These are phyloP conservation scores for Drosophila ercepeae DNA, from an alignment of 1,140 invertebrate genomes.

Conservation along the genomic window DNA sequence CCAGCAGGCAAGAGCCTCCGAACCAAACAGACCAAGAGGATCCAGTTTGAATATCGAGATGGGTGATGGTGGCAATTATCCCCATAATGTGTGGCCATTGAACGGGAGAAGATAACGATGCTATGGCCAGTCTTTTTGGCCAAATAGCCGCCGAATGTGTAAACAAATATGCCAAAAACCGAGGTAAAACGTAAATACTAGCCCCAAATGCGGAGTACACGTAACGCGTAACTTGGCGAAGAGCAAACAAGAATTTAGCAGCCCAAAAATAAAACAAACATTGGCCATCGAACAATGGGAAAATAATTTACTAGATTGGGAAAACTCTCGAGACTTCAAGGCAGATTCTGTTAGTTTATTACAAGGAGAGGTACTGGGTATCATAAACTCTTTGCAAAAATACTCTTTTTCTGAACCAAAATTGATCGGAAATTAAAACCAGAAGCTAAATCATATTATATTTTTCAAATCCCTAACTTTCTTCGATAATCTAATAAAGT, in stretches of 20 bases:
- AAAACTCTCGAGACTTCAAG: too few relatives aligned
- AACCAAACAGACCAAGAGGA: conserved; percentile 8
- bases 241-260: conserved; percentile 2
- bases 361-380: too few relatives aligned
- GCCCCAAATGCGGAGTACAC: conserved; percentile 5
- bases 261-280: not conserved
- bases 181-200: conserved; percentile 53
- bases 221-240: conserved; percentile 39
- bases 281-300: not conserved
- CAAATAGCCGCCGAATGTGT: conserved; percentile 31
- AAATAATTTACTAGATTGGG: not conserved
- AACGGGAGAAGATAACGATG: conserved; percentile 22
- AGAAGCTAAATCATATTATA: too few relatives aligned
- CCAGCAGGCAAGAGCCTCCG: conserved; percentile 33
- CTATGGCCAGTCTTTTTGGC: conserved; percentile 32
- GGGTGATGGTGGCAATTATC: conserved; percentile 40
- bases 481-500: too few relatives aligned
- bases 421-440: too few relatives aligned
- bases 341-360: too few relatives aligned
- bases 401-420: too few relatives aligned
- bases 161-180: conserved; percentile 49
- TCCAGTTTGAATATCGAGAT: conserved; percentile 32
- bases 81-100: conserved; percentile 57
- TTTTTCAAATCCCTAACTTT: too few relatives aligned
- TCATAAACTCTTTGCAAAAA: too few relatives aligned